Base-by-base conservation (phyloP, 1,140 invertebrate genomes). In the Drosophila eugracilis region DNA sequence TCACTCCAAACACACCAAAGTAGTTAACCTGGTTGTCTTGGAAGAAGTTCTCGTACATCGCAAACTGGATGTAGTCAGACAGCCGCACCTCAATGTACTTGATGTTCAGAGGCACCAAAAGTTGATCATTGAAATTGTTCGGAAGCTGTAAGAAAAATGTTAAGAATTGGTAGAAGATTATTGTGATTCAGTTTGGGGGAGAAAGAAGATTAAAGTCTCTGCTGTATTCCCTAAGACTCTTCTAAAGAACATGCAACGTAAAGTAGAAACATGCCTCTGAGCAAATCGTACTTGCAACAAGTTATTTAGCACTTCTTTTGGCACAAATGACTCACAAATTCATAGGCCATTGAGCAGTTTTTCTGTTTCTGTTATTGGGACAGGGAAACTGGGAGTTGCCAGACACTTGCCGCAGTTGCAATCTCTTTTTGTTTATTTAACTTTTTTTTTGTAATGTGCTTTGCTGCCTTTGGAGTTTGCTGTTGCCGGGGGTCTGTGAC, bases 21-120 rank as follows among this genome's bases (percentile, higher is more conserved):
- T 71, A 55, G 65, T 91, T 91, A 5, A 91, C 75, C 1, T 60
- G 71, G 48, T 89, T 90, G 4, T 66, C 28, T 2, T 48, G 57
- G 42, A 91, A 89, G 15, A 91, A 65, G 36, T 69, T 74, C 34
- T 50, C 42, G 0, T 65, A 54, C 10, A 91, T 26, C 5, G 60
- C 54, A 3, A 91, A 71, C 15, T 73, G 44, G 0, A 67, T 81
- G 24, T 28, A 5, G 4, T 53, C 17, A 6, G 24, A 50, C 26
- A 91, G 49, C 17, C 57, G 58, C 7, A 91, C 42, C 22, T 66
- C 52, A 2, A 91, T 70, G 9, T 47, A 53, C 2, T 37, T 83
- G 4, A 78, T 70, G 5, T 14, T 59, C 2, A 15, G 14, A 10
- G 69, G 77, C 15, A 86, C 41, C 1, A 15, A 3, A 30, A 77